Conservation (phyloP, 2,797 vertebrate genomes). For the Intellagama lesueurii region DNA sequence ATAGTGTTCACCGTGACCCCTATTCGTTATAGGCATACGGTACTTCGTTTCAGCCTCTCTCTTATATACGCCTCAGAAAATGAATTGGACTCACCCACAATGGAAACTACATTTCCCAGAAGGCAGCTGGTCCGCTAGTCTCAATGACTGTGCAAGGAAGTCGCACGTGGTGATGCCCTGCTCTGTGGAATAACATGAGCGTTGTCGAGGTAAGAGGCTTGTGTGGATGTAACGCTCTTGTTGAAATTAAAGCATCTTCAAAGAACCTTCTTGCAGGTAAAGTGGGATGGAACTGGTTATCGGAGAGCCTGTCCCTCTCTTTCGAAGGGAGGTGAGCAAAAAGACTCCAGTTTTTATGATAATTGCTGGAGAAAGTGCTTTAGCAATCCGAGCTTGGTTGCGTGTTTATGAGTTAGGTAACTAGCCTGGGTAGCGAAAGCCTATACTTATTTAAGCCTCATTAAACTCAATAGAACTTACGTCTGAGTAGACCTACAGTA, state of each 20-base stretch:
- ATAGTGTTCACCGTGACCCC: no score
- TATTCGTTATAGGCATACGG: no score
- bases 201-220: not conserved
- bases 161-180: not conserved
- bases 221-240: not conserved
- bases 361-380: not conserved
- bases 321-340: not conserved
- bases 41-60: no score
- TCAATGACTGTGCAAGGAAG: not conserved
- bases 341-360: not conserved
- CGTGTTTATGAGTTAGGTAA: not conserved
- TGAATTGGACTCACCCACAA: no score
- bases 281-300: not conserved
- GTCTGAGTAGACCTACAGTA: no score
- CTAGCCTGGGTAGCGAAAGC: no score
- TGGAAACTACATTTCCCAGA: conserved; percentile 37
- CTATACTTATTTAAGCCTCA: no score
- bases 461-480: no score
- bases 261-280: not conserved
- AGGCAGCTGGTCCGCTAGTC: not conserved
- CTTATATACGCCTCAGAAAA: not conserved
- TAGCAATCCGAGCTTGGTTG: not conserved
- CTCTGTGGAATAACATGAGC: not conserved
- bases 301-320: no score
- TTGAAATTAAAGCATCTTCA: not conserved